Base-by-base conservation (phyloP, 2,888 invertebrate genomes). In the Eupithecia vulgata region DNA sequence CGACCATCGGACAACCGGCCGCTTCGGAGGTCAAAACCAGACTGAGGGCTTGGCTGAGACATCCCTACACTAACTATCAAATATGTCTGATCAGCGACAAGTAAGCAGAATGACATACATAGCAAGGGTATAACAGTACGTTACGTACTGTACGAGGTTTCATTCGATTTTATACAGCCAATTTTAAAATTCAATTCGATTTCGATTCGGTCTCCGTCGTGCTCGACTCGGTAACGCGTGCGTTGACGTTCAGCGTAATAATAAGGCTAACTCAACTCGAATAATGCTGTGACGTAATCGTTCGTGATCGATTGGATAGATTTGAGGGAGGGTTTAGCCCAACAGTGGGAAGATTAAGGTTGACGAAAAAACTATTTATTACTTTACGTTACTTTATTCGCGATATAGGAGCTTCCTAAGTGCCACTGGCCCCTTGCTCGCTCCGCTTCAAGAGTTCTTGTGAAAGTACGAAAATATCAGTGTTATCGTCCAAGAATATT, bases 361-460 rank as follows among this genome's bases (percentile, higher is more conserved):
- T 52, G 4, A n/a, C 10, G 4, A 52, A 52, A 52, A 21, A 21
- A 48, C n/a, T 40, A 8, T 8, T 45, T 45, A 10, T 7, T 10
- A n/a, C 48, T n/a, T 34, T 61, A 34, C 61, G 34, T 30, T 17
- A 61, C 1, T 34, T 61, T 61, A 17, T 34, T 61, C 8, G 61
- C 61, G 65, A 65, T 65, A 65, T 25, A 57, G 65, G 37, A 40
- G 25, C 21, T 84, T 85, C 86, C 88, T 86, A 88, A 90, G 86
- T 88, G 84, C 86, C 83, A 88, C 85, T 85, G 82, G 81, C 84
- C 70, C 64, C 84, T 82, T 83, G 77, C 78, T 71, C 77, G 75
- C 82, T 80, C 75, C 70, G 66, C 62, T 72, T 59, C 72, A 80
- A 79, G 77, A 79, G 80, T 77, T 78, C 78, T 79, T 79, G 77